phyloP scores from a whole-genome alignment of 30 jellyfish, hydroid and myxozoan species.

The Turritopsis dohrnii region DNA sequence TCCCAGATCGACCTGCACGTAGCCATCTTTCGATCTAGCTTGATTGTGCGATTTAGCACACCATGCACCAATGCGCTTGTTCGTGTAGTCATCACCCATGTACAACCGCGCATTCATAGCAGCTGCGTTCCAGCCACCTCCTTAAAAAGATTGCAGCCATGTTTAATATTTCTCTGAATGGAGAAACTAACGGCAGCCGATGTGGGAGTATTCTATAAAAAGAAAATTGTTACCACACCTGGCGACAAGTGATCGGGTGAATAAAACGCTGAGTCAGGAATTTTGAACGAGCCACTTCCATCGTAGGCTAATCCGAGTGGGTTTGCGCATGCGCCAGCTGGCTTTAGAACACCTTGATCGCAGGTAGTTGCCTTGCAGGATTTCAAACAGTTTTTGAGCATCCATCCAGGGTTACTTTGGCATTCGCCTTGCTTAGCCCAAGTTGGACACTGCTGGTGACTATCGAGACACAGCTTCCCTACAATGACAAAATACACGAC shows the following conservation, averaged over 20 bases:
- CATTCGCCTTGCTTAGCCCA: constrained; percentile 97
- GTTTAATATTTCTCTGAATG: neutral
- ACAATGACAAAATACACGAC: too few relatives aligned
- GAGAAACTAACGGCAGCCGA: neutral
- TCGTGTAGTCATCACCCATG: constrained; percentile 69
- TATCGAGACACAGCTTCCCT: constrained; percentile 77
- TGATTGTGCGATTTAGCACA: constrained; percentile 48
- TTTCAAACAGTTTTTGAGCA: constrained; percentile 59
- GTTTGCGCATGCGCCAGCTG: constrained; percentile 82
- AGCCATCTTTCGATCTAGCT: constrained; percentile 33
- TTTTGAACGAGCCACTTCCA: constrained; percentile 54
- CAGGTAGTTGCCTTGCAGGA: constrained; percentile 87
- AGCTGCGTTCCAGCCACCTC: constrained; percentile 76
- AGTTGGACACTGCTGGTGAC: constrained; percentile 55
- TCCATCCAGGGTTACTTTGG: constrained; percentile 80
- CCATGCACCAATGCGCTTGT: constrained; percentile 94
- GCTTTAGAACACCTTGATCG: constrained; percentile 57
- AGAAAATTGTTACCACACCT: constrained; percentile 52
- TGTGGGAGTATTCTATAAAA: neutral
- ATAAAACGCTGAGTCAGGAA: constrained; percentile 65
- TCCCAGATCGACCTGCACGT: constrained; percentile 75
- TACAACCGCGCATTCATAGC: constrained; percentile 84
- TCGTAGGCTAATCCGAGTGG: constrained; percentile 91
- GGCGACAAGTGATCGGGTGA: constrained; percentile 63
- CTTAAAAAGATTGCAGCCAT: neutral